Evolutionary conservation across 2,888 invertebrate species (phyloP).

Genomic region (Andrena fulva): DNA sequence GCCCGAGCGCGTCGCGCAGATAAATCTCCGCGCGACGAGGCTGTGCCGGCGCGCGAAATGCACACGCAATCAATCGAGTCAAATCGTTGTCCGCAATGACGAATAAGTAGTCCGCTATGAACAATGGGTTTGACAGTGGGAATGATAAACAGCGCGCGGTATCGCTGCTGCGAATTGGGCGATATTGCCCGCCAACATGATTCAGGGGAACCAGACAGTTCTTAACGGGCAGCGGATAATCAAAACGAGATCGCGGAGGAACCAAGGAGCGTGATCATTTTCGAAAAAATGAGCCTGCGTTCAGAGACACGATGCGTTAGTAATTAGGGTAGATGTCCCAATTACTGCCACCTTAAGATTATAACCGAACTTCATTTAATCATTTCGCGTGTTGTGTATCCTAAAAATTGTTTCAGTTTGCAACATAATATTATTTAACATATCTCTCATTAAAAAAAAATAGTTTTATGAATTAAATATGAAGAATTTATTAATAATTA

Average conservation of each 20-base stretch:
- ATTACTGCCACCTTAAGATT: too few species aligned
- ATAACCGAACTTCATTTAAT: too few species aligned
- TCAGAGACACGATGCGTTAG: too few species aligned
- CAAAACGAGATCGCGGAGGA: neutral
- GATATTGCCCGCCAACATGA: slow-evolving; percentile 39
- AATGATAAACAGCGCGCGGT: slow-evolving; percentile 47
- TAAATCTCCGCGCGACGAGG: slow-evolving; percentile 14
- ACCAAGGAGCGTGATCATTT: neutral
- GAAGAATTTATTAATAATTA: too few species aligned
- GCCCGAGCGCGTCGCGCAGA: neutral
- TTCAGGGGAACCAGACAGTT: slow-evolving; percentile 30
- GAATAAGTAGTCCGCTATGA: slow-evolving; percentile 55
- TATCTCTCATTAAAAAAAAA: too few species aligned
- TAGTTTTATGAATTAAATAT: too few species aligned
- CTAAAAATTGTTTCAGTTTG: too few species aligned
- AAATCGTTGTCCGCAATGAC: slow-evolving; percentile 55
- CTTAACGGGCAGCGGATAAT: slow-evolving; percentile 7
- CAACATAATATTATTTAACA: too few species aligned
- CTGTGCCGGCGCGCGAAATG: neutral
- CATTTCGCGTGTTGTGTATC: too few species aligned
- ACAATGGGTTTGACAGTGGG: slow-evolving; percentile 53
- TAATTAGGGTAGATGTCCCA: too few species aligned
- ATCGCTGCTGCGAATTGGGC: slow-evolving; percentile 28
- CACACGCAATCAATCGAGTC: slow-evolving; percentile 47
- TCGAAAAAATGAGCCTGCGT: too few species aligned